phyloP scores from a whole-genome alignment of 2,113 vertebrate species.

The Trematocara zebra region DNA sequence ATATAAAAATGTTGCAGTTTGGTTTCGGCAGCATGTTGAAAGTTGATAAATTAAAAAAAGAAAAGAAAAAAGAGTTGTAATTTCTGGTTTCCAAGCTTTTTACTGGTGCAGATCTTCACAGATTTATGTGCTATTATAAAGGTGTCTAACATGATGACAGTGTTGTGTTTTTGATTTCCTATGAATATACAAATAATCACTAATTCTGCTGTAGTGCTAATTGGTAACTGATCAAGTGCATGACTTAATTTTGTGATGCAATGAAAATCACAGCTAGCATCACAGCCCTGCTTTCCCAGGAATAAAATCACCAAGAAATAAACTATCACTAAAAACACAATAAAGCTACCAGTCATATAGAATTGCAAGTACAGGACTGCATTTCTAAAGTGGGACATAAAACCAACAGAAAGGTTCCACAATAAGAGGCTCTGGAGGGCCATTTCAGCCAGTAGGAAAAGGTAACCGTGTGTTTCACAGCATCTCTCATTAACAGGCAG shows the following conservation, averaged over 20 bases:
- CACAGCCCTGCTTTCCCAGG: background rate
- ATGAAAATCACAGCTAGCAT: slow-evolving; percentile 4
- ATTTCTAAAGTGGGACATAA: slow-evolving; percentile 43
- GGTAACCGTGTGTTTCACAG: slow-evolving; percentile 65
- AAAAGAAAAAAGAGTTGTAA: background rate
- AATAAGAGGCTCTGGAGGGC: slow-evolving; percentile 52
- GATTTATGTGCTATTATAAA: background rate
- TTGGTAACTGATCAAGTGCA: background rate
- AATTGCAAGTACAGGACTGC: slow-evolving; percentile 22
- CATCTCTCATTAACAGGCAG: slow-evolving; percentile 68
- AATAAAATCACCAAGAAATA: slow-evolving; percentile 17
- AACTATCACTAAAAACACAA: slow-evolving; percentile 14
- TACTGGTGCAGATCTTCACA: background rate
- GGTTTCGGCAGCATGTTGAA: background rate
- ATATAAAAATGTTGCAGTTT: background rate
- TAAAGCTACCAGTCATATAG: slow-evolving; percentile 37
- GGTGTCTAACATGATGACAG: background rate
- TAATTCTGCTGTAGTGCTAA: background rate
- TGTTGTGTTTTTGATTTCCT: background rate
- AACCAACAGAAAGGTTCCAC: slow-evolving; percentile 32
- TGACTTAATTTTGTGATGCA: slow-evolving; percentile 11
- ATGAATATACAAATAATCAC: background rate
- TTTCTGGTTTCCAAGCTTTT: background rate
- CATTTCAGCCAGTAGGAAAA: slow-evolving; percentile 43
- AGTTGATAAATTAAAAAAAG: background rate